Evolutionary conservation across 2,797 vertebrate genomes (phyloP), one percentile per base, ranked within the genome.

Genomic region (Lepidocolaptes lacrymiger): DNA sequence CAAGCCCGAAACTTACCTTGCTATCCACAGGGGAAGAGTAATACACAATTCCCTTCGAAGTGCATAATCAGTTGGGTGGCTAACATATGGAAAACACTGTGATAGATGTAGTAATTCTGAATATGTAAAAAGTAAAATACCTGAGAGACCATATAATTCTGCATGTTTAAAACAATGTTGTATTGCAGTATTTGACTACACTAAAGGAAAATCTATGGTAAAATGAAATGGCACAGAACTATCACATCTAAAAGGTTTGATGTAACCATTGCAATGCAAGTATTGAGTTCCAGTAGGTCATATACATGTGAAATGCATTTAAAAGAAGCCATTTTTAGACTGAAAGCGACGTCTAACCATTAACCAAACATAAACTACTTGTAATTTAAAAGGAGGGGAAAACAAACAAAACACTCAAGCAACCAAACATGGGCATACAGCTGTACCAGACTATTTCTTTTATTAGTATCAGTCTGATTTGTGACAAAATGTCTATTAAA

Each of bases 71-170:
- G 3, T 2, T 3, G 15, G 5, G 23, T 46, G 63, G 75, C 69
- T n/a, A 28, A 30, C 8, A 20, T 7, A 34, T 0, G 36, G 14
- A 16, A 68, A 89, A 41, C 1, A 7, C 37, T 32, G 6, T 1
- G 9, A 55, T 8, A n/a, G 2, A 10, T 14, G 30, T 24, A 36
- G 81, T 52, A 2, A 32, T 9, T 46, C 30, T 26, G 16, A 46
- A 34, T 51, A 37, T 2, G 14, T 32, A 43, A 55, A 46, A 17
- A 4, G 10, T 28, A 46, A n/a, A 46, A 20, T 27, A 30, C 63
- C 12, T 30, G 28, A 52, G 10, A 41, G 17, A 63, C 15, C 6
- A 2, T 4, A 37, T 21, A 75, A 62, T 76, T 72, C 14, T 76
- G 22, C n/a, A 28, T 3, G 5, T 62, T 86, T 55, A 77, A 51